phyloP scores from a whole-genome alignment of 2,888 invertebrate species.

The Andrena bucephala region DNA sequence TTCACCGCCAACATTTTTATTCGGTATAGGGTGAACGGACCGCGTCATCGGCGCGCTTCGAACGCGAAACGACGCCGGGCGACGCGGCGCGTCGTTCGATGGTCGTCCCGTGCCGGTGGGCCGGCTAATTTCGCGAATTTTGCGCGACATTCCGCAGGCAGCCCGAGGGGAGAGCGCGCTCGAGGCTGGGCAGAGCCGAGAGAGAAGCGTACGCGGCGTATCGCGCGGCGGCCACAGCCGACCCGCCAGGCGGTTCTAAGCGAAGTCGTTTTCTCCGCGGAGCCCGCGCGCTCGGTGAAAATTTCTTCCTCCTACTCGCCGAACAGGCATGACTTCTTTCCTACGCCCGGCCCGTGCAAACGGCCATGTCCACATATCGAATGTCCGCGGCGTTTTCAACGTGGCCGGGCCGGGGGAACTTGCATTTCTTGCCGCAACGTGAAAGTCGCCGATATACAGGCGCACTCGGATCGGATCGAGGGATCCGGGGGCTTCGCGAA shows the following conservation, averaged over 20 bases:
- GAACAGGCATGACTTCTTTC: slow-evolving; percentile 38
- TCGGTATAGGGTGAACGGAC: slow-evolving; percentile 68
- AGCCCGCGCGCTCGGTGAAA: slow-evolving; percentile 57
- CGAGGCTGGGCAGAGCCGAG: slow-evolving; percentile 49
- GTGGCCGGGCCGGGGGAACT: slow-evolving; percentile 30
- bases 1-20: slow-evolving; percentile 81
- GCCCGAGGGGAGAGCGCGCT: slow-evolving; percentile 66
- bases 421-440: slow-evolving; percentile 38
- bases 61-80: slow-evolving; percentile 61
- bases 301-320: slow-evolving; percentile 49
- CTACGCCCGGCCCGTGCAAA: slow-evolving; percentile 14
- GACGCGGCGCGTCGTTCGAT: slow-evolving; percentile 49
- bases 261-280: slow-evolving; percentile 62
- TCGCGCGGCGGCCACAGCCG: slow-evolving; percentile 51
- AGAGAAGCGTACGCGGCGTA: slow-evolving; percentile 53
- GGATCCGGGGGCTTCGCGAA: slow-evolving; percentile 18
- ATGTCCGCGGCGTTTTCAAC: not conserved
- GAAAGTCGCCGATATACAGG: slow-evolving; percentile 42
- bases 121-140: slow-evolving; percentile 64
- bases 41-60: slow-evolving; percentile 65
- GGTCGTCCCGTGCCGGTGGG: slow-evolving; percentile 25
- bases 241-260: slow-evolving; percentile 57
- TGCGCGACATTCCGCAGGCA: slow-evolving; percentile 68
- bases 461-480: slow-evolving; percentile 1
- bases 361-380: slow-evolving; percentile 11